Conservation (phyloP, 2,888 invertebrate genomes). For the Apomyelois bistriatella region DNA sequence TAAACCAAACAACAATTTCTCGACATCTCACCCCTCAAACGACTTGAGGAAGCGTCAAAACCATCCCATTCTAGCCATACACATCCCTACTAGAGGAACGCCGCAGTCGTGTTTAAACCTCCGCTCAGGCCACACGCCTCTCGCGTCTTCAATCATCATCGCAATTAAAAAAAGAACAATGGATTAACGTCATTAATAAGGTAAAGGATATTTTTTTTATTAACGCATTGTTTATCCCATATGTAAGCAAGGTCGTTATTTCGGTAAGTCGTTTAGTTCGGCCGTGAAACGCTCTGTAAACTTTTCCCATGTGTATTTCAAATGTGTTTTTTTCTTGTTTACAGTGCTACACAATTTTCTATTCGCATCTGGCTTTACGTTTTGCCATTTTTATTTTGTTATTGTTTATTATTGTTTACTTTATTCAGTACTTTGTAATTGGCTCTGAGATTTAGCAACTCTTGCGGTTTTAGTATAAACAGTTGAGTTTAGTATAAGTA, state of each 20-base stretch:
- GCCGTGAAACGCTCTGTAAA: constrained; percentile 26
- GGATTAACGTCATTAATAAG: constrained; percentile 57
- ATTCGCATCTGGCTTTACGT: constrained; percentile 2
- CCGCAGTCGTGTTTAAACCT: not conserved
- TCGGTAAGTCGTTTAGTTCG: constrained; percentile 11
- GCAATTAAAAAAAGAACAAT: constrained; percentile 56
- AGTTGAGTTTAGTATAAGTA: no score
- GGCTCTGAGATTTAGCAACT: not conserved
- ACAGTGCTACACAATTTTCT: constrained; percentile 15
- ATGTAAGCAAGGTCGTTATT: constrained; percentile 10
- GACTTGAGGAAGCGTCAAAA: not conserved
- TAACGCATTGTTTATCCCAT: constrained; percentile 32
- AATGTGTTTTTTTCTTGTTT: constrained; percentile 18
- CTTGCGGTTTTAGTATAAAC: not conserved
- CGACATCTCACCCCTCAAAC: not conserved
- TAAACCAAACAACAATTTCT: no score
- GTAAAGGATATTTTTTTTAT: constrained; percentile 46
- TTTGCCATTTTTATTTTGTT: constrained; percentile 14
- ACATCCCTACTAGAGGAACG: not conserved
- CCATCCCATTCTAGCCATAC: not conserved
- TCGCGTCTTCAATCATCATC: constrained; percentile 16
- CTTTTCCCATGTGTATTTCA: constrained; percentile 26
- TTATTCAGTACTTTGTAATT: not conserved
- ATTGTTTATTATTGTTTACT: not conserved
- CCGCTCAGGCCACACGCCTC: not conserved